Evolutionary conservation across 2,888 invertebrate species (phyloP), one percentile per base, ranked within the genome.

Genomic region (Drosophila macrothrix): DNA sequence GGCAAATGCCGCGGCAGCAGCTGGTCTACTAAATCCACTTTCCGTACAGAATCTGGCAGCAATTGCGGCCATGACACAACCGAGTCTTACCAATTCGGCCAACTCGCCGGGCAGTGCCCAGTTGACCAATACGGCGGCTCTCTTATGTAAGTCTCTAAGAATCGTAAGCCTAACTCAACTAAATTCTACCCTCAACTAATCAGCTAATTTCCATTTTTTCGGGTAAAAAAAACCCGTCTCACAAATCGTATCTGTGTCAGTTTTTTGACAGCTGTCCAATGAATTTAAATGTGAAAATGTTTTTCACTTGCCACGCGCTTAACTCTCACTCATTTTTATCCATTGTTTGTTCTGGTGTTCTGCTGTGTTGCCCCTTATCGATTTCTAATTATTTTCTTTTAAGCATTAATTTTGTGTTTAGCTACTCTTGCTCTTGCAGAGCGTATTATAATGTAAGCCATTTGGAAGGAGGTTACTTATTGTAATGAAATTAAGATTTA

Each of bases 41-140:
- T 96, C 97, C 88, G 96, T 98, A 94, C 98, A 98, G 95, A 98
- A 98, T 94, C 94, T 98, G 92, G 97, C 98, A 81, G 97, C 98
- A 60, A 94, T 98, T 83, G 97, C 98, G 66, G 93, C 94, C 92
- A 93, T 94, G 92, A 90, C 93, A 80, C 94, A 93, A 93, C 94
- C 81, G 85, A 94, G 71, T 94, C 95, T 85, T 85, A 86, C 92
- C 65, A 92, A 91, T 74, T 90, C 92, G 16, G 90, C 92, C 81
- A 82, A 89, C 66, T 92, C 92, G 70, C 92, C 92, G 29, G 92
- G 91, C 72, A 92, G 84, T 70, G 93, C 93, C 46, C 93, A 93
- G 71, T 87, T 93, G 77, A 90, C 93, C 62, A 93, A 93, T 73
- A 93, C 93, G 59, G 93, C 93, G 41, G 93, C 93, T 50, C 88